Percentiles rank a stretch among this genome's conserved stretches.
Evolutionary conservation across 2,797 vertebrate species (phyloP).

Genomic region (Catostomus latipinnis): DNA sequence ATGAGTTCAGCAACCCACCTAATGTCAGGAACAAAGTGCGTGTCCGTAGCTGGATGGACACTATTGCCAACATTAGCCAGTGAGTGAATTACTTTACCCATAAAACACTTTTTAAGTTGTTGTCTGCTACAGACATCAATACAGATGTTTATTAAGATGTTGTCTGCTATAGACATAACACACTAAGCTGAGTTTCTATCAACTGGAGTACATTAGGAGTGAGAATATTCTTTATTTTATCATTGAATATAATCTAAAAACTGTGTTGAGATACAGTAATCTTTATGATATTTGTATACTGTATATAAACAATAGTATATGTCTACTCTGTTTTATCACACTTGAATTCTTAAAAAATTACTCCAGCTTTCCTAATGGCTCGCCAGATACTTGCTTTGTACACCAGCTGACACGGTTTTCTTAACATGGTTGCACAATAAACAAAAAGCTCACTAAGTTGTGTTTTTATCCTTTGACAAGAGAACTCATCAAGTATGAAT

Average conservation of each 20-base stretch:
- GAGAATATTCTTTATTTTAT: too few relatives aligned
- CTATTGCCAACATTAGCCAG: conserved; percentile 98
- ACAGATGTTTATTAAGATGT: too few relatives aligned
- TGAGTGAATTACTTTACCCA: conserved; percentile 74
- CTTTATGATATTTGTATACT: too few relatives aligned
- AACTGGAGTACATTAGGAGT: too few relatives aligned
- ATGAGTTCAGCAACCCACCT: conserved; percentile 97
- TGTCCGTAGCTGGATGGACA: conserved; percentile 99
- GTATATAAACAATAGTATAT: not conserved
- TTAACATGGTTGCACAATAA: not conserved
- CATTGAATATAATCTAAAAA: too few relatives aligned
- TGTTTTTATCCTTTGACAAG: conserved; percentile 70
- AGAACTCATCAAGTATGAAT: conserved; percentile 98
- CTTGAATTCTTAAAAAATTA: not conserved
- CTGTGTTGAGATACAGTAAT: too few relatives aligned
- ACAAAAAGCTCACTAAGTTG: conserved; percentile 22
- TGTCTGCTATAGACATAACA: too few relatives aligned
- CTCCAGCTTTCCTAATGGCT: not conserved
- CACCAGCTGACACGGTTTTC: conserved; percentile 47
- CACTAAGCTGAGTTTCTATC: too few relatives aligned
- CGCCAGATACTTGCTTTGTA: not conserved
- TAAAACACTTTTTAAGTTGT: not conserved
- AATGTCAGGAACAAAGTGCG: conserved; percentile 98
- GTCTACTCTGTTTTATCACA: not conserved
- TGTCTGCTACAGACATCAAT: too few relatives aligned